These are phyloP conservation scores for Drosophila picticornis DNA, from an alignment of 2,888 invertebrate genomes.

Conservation along the genomic window DNA sequence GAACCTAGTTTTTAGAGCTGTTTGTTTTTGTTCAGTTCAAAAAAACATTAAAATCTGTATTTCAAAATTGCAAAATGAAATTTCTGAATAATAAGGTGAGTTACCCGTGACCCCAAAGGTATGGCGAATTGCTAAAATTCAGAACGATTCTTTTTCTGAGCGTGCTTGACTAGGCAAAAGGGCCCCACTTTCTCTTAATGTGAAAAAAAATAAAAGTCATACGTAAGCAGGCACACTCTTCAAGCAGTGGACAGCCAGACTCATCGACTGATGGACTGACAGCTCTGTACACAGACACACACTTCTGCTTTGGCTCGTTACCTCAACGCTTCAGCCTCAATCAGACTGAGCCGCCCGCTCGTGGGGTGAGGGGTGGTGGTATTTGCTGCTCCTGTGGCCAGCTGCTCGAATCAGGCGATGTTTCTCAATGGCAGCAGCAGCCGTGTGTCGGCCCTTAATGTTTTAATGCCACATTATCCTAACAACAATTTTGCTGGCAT, in stretches of 20 bases:
- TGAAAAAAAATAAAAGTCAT: neutral
- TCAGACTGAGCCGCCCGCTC: slow-evolving; percentile 22
- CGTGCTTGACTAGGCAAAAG: neutral
- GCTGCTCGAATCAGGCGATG: slow-evolving; percentile 1
- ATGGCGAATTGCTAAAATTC: neutral
- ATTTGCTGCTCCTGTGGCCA: neutral
- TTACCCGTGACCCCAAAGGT: neutral
- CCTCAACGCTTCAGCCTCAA: slow-evolving; percentile 35
- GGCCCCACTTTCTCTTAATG: neutral
- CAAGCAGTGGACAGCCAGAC: slow-evolving; percentile 35
- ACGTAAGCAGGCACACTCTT: slow-evolving; percentile 33
- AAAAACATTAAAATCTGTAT: neutral
- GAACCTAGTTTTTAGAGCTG: neutral
- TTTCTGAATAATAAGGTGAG: neutral
- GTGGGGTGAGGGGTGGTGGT: neutral
- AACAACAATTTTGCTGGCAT: slow-evolving; percentile 67
- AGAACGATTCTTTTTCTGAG: neutral
- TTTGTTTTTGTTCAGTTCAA: neutral
- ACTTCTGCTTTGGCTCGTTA: slow-evolving; percentile 35
- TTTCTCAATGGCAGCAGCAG: slow-evolving; percentile 17
- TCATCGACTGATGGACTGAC: slow-evolving; percentile 37
- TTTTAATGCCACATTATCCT: slow-evolving; percentile 76
- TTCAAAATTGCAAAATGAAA: neutral
- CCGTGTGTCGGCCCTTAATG: slow-evolving; percentile 58
- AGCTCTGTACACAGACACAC: slow-evolving; percentile 37